Evolutionary conservation across 2,888 invertebrate species (phyloP).

Genomic region (Hypomecis atomaria): DNA sequence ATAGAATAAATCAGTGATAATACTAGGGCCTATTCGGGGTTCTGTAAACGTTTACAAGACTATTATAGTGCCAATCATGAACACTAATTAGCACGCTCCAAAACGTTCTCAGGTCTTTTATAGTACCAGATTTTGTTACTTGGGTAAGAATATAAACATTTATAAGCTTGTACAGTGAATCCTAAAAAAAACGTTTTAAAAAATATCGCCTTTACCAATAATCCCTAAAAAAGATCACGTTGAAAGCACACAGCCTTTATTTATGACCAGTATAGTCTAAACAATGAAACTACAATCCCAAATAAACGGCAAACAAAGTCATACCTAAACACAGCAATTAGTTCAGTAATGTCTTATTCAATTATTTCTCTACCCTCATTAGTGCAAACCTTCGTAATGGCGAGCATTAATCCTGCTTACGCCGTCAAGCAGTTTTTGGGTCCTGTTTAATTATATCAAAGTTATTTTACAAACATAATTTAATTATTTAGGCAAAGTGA

Average conservation of each 20-base stretch:
- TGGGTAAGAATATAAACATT: too few relatives aligned
- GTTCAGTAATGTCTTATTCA: conserved; percentile 31
- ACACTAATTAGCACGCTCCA: too few relatives aligned
- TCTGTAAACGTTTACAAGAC: too few relatives aligned
- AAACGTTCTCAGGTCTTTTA: too few relatives aligned
- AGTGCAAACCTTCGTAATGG: conserved; percentile 32
- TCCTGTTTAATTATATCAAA: conserved; percentile 25
- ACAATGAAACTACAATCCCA: conserved; percentile 16
- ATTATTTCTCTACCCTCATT: conserved; percentile 37
- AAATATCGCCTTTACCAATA: too few relatives aligned
- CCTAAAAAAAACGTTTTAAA: too few relatives aligned
- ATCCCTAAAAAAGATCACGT: too few relatives aligned
- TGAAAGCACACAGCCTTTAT: background rate
- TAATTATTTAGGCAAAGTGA: conserved; percentile 3
- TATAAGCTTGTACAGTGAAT: too few relatives aligned
- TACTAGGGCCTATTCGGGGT: too few relatives aligned
- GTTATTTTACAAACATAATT: conserved; percentile 13
- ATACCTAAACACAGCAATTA: conserved; percentile 24
- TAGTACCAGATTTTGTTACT: too few relatives aligned
- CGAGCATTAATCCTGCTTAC: conserved; percentile 31
- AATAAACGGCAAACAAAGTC: conserved; percentile 26
- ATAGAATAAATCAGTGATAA: too few relatives aligned
- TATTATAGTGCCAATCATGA: too few relatives aligned
- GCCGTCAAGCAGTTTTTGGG: conserved; percentile 24
- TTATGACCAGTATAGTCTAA: background rate